Evolutionary conservation across 2,888 invertebrate genomes (phyloP).

Genomic region (Agrotis segetum): DNA sequence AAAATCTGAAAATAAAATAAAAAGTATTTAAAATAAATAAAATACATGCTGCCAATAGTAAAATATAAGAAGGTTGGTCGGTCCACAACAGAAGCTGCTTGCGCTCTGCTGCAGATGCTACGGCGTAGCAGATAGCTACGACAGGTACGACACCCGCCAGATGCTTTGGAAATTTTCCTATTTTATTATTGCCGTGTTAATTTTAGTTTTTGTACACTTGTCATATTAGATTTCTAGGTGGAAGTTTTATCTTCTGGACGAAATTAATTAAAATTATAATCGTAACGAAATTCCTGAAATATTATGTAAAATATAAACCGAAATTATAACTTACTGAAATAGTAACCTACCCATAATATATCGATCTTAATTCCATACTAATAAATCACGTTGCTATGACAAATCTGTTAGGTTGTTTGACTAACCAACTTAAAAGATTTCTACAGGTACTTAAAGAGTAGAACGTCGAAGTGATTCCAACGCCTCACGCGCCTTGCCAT

Average conservation of each 20-base stretch:
- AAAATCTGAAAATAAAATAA: too few species aligned
- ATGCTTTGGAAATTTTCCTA: background rate
- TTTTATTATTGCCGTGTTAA: background rate
- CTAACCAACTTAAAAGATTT: background rate
- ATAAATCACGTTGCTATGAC: slow-evolving; percentile 4
- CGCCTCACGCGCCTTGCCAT: slow-evolving; percentile 35
- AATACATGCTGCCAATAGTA: too few species aligned
- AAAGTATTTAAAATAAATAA: too few species aligned
- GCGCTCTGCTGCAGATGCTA: background rate
- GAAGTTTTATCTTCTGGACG: background rate
- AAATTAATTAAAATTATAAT: background rate
- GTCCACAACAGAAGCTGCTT: too few species aligned
- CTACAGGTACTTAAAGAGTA: too few species aligned
- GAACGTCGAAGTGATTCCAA: background rate
- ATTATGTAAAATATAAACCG: background rate
- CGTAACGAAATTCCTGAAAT: too few species aligned
- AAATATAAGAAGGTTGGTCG: too few species aligned
- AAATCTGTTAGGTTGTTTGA: background rate
- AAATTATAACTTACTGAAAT: background rate
- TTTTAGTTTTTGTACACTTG: background rate
- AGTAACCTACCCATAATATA: background rate
- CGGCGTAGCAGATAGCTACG: slow-evolving; percentile 20
- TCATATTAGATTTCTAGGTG: background rate
- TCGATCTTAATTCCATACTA: background rate
- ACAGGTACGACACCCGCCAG: background rate